phyloP scores from a whole-genome alignment of 1,140 invertebrate genomes.

The Rhagoletis pomonella region DNA sequence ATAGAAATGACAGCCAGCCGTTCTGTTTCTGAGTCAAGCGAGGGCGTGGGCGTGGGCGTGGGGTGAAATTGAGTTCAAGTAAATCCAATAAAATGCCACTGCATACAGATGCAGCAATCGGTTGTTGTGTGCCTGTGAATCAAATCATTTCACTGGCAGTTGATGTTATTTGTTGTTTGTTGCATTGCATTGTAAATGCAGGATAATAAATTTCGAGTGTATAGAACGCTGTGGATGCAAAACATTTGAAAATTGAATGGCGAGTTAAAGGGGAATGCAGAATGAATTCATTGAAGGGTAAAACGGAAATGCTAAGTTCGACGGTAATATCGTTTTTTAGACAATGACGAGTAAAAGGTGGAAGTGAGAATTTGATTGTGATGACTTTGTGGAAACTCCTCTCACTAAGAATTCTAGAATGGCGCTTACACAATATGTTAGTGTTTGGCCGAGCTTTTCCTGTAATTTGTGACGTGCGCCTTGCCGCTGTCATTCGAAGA shows the following conservation, averaged over 20 bases:
- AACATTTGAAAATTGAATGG: constrained; percentile 4
- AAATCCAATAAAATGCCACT: constrained; percentile 25
- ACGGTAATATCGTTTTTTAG: neutral
- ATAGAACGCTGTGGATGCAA: neutral
- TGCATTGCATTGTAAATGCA: constrained; percentile 12
- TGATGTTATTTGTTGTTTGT: constrained; percentile 6
- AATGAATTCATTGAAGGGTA: neutral
- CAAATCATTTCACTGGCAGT: neutral
- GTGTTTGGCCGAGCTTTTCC: too few relatives aligned
- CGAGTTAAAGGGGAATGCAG: neutral
- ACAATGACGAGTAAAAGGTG: neutral
- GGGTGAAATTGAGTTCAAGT: neutral
- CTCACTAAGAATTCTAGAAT: too few relatives aligned
- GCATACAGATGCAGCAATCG: neutral
- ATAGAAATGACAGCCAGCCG: constrained; percentile 9
- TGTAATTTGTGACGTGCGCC: too few relatives aligned
- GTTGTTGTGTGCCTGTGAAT: neutral
- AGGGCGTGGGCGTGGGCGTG: neutral
- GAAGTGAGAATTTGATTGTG: too few relatives aligned
- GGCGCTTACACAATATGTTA: too few relatives aligned
- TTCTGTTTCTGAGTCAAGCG: neutral
- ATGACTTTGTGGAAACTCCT: too few relatives aligned
- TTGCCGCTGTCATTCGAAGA: too few relatives aligned
- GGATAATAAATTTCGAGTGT: constrained; percentile 28
- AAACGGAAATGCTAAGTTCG: neutral